Base-by-base conservation (phyloP, 2,113 vertebrate genomes). In the Origma solitaria region DNA sequence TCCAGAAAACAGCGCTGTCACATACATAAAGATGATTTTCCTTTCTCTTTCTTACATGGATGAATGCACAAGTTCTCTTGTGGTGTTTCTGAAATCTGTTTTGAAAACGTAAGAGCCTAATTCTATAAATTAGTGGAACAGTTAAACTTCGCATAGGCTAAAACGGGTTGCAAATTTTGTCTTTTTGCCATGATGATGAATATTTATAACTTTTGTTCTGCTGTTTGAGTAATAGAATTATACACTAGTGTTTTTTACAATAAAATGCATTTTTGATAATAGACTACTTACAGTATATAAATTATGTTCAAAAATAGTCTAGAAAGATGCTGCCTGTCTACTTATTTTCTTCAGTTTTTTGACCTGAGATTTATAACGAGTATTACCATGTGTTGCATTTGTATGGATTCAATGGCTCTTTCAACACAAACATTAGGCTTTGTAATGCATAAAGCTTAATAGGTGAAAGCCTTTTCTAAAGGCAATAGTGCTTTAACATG, bases 1-100 rank as follows among this genome's bases (percentile, higher is more conserved):
- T 73, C 82, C 88, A 90, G 85, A 90, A 95, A 96, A 83, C 40
- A 53, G 79, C 22, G 47, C 83, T 93, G 86, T 90, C 79, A 90
- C 60, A 73, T 86, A 64, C 71, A 90, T 88, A 93, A 93, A 95
- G 64, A 92, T 73, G 60, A 90, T 80, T 75, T 90, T 23, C 35
- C 31, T 51, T 92, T 90, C 37, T 90, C 62, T 90, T 90, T 40
- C 27, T 56, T 92, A 8, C 56, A 60, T 51, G 76, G 82, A 70
- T 93, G 88, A 92, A 83, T 25, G 77, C 51, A 83, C 72, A 84
- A 23, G 21, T 94, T 96, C 66, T 89, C 86, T 82, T 56, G 81
- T 53, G 57, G 45, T 78, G 35, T 77, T 95, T 82, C 53, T 60
- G 44, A 73, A 95, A 86, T 62, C 35, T 62, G 24, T 37, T 93